Base-by-base conservation (phyloP, 2,113 vertebrate species). In the Anthoscopus minutus region DNA sequence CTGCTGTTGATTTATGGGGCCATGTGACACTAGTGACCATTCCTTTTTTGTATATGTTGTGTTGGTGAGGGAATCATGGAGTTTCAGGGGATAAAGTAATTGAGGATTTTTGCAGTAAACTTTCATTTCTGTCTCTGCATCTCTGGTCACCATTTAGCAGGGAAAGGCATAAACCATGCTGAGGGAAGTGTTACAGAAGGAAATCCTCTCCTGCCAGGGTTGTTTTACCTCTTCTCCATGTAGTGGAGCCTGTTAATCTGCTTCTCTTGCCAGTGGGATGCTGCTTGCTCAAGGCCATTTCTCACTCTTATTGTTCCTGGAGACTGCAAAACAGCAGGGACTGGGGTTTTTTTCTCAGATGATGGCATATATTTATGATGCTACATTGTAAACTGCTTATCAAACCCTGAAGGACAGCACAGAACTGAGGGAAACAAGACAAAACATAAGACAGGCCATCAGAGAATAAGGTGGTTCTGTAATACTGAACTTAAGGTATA, bases 271-370 rank as follows among this genome's bases (percentile, higher is more conserved):
- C 44, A 90, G 58, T 83, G 81, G 78, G 67, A 95, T 67, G 37
- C 37, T 60, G 65, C 67, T 79, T 85, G 79, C 89, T 94, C 47
- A 73, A 60, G 82, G 81, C 60, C 7, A 33, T 95, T 95, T 95
- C 64, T 97, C 71, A 88, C 56, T 69, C 33, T 86, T 94, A 92
- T 89, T 96, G 82, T 56, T 88, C 44, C 56, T 78, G 71, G 79
- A 94, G 89, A 70, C 38, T 67, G 80, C 24, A 67, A 56, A 93
- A 77, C 47, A 93, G 47, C 81, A 93, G 67, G 33, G 38, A 66
- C 62, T 88, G 66, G 4, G 2, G 1, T 77, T 74, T 76, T 74
- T 64, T 54, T 1, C 38, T 69, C 30, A 40, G 40, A 51, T 44
- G 80, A 40, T 89, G 84, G 65, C 37, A 57, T 74, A 7, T 67